A percentile compares a stretch with the other conserved stretches of the same genome.
phyloP scores from a whole-genome alignment of 2,113 vertebrate species.

The Motacilla alba region DNA sequence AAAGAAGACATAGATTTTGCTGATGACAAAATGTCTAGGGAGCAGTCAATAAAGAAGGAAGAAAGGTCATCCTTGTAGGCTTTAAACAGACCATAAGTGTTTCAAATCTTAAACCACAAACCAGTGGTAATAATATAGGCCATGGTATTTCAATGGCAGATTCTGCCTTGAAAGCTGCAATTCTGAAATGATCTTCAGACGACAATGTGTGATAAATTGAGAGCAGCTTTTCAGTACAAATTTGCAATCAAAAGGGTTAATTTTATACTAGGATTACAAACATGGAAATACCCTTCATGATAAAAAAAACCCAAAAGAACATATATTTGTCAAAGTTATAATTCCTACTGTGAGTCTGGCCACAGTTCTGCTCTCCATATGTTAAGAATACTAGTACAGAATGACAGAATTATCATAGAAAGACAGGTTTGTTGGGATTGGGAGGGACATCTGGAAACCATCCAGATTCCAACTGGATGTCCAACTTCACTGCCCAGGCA shows the following conservation, averaged over 20 bases:
- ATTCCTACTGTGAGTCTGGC: neutral
- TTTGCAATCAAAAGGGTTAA: neutral
- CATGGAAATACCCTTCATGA: neutral
- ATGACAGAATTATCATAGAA: neutral
- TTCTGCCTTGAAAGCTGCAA: neutral
- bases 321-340: neutral
- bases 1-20: neutral
- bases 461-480: neutral
- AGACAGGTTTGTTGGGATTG: neutral
- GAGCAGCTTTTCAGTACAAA: neutral
- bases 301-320: neutral
- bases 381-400: neutral
- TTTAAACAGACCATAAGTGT: neutral
- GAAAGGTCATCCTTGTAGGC: neutral
- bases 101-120: neutral
- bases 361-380: neutral
- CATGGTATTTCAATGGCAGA: neutral
- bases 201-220: neutral
- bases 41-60: neutral
- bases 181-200: neutral
- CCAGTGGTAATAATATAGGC: neutral
- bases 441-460: neutral
- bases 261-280: neutral
- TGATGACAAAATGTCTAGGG: neutral
- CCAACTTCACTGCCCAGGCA: neutral